Evolutionary conservation across 2,797 vertebrate genomes (phyloP).

Genomic region (Bradypodion ventrale): DNA sequence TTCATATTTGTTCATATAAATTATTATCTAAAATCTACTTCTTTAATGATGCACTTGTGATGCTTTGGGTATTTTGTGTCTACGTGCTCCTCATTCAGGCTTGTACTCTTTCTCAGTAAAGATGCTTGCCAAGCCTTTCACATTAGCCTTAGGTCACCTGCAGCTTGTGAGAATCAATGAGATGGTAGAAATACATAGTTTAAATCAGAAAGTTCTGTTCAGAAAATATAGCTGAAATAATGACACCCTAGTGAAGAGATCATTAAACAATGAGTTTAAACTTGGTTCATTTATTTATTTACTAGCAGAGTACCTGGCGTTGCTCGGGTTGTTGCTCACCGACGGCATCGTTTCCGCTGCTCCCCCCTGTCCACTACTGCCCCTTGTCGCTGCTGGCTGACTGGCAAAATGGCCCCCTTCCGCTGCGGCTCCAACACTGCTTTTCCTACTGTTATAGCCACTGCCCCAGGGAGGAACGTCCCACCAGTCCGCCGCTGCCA

Average conservation of each 20-base stretch:
- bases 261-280: neutral
- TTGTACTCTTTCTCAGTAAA: neutral
- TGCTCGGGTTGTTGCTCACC: no score
- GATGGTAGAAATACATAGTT: neutral
- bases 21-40: neutral
- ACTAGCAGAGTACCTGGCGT: no score
- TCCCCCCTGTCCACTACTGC: no score
- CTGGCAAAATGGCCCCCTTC: no score
- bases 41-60: neutral
- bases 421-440: no score
- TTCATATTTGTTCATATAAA: neutral
- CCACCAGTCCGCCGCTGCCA: no score
- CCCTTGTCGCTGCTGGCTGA: no score
- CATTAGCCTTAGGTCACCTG: neutral
- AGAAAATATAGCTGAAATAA: neutral
- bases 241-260: neutral
- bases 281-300: no score
- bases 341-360: no score
- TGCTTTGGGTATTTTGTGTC: neutral
- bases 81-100: neutral
- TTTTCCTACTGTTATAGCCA: no score
- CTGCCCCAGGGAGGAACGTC: no score
- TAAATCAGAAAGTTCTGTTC: neutral
- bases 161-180: conserved; percentile 1
- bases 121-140: neutral